phyloP scores from a whole-genome alignment of 2,113 vertebrate species.

The Ptyas mucosa region DNA sequence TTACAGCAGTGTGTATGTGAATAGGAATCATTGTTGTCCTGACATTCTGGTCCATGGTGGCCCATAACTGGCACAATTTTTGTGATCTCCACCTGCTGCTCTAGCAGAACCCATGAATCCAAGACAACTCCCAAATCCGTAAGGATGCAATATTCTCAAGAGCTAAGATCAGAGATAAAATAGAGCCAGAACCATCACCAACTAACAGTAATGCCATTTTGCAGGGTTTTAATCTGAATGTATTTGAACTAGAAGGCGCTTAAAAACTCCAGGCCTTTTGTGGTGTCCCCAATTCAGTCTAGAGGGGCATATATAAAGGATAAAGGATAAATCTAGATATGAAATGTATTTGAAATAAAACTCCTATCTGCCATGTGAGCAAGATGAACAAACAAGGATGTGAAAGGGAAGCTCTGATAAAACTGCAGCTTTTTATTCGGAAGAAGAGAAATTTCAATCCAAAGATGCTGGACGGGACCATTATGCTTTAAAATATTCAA shows the following conservation, averaged over 20 bases:
- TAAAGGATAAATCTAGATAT: neutral
- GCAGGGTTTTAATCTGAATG: neutral
- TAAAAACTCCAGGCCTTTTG: neutral
- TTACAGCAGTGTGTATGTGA: neutral
- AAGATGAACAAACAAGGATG: neutral
- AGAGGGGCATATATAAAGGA: neutral
- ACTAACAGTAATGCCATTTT: neutral
- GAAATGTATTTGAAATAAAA: neutral
- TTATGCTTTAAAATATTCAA: neutral
- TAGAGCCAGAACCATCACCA: neutral
- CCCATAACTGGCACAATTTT: neutral
- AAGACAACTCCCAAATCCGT: neutral
- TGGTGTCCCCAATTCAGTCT: neutral
- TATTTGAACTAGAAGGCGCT: neutral
- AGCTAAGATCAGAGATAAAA: neutral
- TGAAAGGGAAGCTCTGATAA: neutral
- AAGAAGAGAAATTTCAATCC: neutral
- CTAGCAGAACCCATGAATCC: neutral
- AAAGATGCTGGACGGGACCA: neutral
- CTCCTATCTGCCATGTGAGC: neutral
- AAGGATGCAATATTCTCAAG: neutral
- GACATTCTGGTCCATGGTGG: neutral
- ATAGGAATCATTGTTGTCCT: neutral
- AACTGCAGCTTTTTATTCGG: neutral
- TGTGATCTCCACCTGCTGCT: neutral